Evolutionary conservation across 1,140 invertebrate genomes (phyloP).

Genomic region (Proctacanthus coquilletti): DNA sequence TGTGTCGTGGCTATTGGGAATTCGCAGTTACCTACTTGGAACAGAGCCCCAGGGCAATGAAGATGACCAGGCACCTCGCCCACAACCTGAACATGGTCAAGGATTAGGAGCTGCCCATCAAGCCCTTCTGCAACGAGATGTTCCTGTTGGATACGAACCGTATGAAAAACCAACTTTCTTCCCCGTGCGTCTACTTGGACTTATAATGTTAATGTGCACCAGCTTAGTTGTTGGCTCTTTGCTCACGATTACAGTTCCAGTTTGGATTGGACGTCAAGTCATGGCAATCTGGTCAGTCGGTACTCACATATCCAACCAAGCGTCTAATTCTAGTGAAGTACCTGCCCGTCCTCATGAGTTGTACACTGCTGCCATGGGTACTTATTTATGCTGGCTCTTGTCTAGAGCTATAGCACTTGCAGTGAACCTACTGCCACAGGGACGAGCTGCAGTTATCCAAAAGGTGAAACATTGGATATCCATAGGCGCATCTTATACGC

Average conservation of each 20-base stretch:
- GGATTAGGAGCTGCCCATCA: slow-evolving; percentile 66
- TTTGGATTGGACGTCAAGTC: slow-evolving; percentile 66
- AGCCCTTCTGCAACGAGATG: slow-evolving; percentile 61
- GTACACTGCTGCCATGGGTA: slow-evolving; percentile 77
- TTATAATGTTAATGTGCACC: slow-evolving; percentile 66
- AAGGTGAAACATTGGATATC: slow-evolving; percentile 61
- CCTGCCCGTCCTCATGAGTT: slow-evolving; percentile 74
- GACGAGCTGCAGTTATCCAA: slow-evolving; percentile 56
- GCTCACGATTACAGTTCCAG: slow-evolving; percentile 57
- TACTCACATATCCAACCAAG: slow-evolving; percentile 19
- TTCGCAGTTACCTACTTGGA: slow-evolving; percentile 79
- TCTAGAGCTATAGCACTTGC: slow-evolving; percentile 63
- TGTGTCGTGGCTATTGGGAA: slow-evolving; percentile 70
- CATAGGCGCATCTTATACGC: slow-evolving; percentile 46
- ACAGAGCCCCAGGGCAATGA: too few relatives aligned
- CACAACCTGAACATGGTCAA: slow-evolving; percentile 20
- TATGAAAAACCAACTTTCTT: slow-evolving; percentile 78
- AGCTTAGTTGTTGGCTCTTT: slow-evolving; percentile 55
- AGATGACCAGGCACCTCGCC: slow-evolving; percentile 12
- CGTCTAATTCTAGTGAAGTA: slow-evolving; percentile 29
- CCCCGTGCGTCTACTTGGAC: slow-evolving; percentile 51
- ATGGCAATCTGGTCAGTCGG: slow-evolving; percentile 72
- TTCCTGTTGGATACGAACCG: slow-evolving; percentile 68
- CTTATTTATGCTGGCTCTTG: slow-evolving; percentile 84
- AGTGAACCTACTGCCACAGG: slow-evolving; percentile 75